Conservation (phyloP, 1,140 invertebrate species). For the Microplitis mediator region DNA sequence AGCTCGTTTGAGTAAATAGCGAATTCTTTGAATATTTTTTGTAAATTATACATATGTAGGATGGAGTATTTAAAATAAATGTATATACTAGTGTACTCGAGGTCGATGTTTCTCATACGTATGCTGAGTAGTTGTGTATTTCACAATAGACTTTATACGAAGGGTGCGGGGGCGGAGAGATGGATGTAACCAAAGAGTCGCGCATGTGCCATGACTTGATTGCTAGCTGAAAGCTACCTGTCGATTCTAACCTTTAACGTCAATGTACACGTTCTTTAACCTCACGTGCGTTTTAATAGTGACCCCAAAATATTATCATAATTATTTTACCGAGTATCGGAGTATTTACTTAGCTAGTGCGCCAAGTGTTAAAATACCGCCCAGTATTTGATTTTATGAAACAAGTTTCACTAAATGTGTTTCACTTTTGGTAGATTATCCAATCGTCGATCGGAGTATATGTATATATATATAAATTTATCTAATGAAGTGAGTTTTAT, state of each 20-base stretch:
- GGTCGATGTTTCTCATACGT: constrained; percentile 18
- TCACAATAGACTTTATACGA: neutral
- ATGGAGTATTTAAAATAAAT: too few species aligned
- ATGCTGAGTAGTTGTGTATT: neutral
- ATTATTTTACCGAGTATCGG: neutral
- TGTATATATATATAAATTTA: neutral
- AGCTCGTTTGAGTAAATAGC: too few species aligned
- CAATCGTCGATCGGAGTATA: neutral
- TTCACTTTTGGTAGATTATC: neutral
- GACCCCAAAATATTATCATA: neutral
- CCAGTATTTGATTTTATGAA: neutral
- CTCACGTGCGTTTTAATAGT: constrained; percentile 26
- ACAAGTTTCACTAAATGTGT: neutral
- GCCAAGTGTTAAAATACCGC: too few species aligned
- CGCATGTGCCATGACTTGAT: constrained; percentile 42
- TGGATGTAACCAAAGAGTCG: neutral
- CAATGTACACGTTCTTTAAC: constrained; percentile 44
- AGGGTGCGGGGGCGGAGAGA: neutral
- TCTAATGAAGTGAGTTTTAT: constrained; percentile 5
- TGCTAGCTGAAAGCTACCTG: constrained; percentile 45
- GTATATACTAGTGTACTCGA: neutral
- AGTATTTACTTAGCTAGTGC: too few species aligned
- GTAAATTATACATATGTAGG: too few species aligned
- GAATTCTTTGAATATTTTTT: too few species aligned
- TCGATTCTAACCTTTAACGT: constrained; percentile 58